Evolutionary conservation across 1,140 invertebrate genomes (phyloP).

Genomic region (Drosophila ananassae): DNA sequence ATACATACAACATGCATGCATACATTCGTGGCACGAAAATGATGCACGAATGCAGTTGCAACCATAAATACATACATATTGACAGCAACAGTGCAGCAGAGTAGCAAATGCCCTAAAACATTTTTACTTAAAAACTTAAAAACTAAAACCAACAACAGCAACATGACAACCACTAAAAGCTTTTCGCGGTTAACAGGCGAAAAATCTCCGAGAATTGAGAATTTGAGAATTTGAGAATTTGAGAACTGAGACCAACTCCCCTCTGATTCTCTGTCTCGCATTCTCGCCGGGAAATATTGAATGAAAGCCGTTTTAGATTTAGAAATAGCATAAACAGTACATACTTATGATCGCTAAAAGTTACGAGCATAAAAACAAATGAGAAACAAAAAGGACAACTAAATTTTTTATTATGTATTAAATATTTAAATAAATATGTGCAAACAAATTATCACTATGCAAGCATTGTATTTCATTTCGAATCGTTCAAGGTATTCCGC

Average conservation of each 20-base stretch:
- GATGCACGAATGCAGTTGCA: constrained; percentile 35
- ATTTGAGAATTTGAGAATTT: constrained; percentile 15
- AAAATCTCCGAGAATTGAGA: constrained; percentile 26
- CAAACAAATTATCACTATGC: constrained; percentile 49
- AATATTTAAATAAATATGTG: constrained; percentile 78
- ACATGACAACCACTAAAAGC: constrained; percentile 58
- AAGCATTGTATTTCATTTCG: not conserved
- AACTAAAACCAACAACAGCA: constrained; percentile 47
- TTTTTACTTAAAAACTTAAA: constrained; percentile 57
- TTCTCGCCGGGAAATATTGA: constrained; percentile 24
- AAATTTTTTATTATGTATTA: constrained; percentile 78
- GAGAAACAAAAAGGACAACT: constrained; percentile 56
- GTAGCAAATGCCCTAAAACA: constrained; percentile 35
- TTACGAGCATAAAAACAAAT: constrained; percentile 54
- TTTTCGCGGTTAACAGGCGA: constrained; percentile 53
- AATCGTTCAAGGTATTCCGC: no score
- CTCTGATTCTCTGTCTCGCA: constrained; percentile 25
- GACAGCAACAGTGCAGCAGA: constrained; percentile 40
- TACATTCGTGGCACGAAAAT: constrained; percentile 28
- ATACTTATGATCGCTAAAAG: constrained; percentile 71
- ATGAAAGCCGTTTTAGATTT: constrained; percentile 62
- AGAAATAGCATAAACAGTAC: constrained; percentile 63
- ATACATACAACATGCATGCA: constrained; percentile 16
- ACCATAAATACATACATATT: constrained; percentile 28
- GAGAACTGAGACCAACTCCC: constrained; percentile 7